Evolutionary conservation across 2,113 vertebrate species (phyloP), one percentile per base, ranked within the genome.

Genomic region (Tinamus guttatus): DNA sequence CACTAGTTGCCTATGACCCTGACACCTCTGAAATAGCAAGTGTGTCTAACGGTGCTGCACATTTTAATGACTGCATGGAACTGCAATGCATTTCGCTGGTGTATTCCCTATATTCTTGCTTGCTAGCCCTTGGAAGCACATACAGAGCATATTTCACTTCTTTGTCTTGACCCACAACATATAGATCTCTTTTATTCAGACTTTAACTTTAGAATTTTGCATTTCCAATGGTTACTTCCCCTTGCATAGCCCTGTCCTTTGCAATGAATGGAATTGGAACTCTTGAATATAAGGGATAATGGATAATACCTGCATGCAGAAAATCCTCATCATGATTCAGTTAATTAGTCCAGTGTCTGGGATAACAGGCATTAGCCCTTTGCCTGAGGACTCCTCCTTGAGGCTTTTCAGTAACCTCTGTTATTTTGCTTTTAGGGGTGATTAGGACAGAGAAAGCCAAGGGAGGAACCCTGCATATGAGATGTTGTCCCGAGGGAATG

Each of bases 291-390:
- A 9, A 43, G 76, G 89, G 89, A 85, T 96, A 97, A 95, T 87
- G 95, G 91, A 91, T 94, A 96, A 94, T 95, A 93, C 75, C 84
- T 92, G 92, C 91, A 94, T 88, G 81, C 89, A 94, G 94, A 96
- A 95, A 96, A 94, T 69, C 88, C 85, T 76, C 93, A 91, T 94
- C 95, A 85, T 27, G 70, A 62, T 94, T 94, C 81, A 93, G 92
- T 80, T 96, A 97, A 96, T 96, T 96, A 97, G 81, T 82, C 63
- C 59, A 41, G 59, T 90, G 86, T 92, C 91, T 93, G 78, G 70
- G 67, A 93, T 67, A 94, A 69, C 92, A 77, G 68, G 74, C 90
- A 91, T 92, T 95, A 94, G 87, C 81, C 45, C 8, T 94, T 92
- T 92, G 67, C 89, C 67, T 96, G 59, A 96, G 43, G 58, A 95